Evolutionary conservation across 2,888 invertebrate species (phyloP).

Genomic region (Atethmia centrago): DNA sequence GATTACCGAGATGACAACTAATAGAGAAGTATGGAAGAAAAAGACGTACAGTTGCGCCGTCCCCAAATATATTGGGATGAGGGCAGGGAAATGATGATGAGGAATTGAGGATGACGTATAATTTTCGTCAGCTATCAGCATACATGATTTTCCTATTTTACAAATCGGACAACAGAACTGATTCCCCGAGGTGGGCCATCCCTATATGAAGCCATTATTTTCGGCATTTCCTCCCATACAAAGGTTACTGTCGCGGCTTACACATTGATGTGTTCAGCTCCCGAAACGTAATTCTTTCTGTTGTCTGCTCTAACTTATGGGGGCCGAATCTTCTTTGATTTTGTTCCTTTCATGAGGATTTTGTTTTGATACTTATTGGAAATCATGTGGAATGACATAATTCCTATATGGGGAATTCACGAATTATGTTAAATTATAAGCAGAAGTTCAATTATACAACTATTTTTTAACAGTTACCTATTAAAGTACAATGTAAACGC

Average conservation of each 20-base stretch:
- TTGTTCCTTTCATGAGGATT: neutral
- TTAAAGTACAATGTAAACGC: neutral
- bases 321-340: conserved; percentile 33
- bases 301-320: conserved; percentile 39
- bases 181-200: conserved; percentile 7
- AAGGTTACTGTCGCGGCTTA: conserved; percentile 43
- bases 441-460: neutral
- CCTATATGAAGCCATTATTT: conserved; percentile 51
- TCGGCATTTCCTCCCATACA: conserved; percentile 47
- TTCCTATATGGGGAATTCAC: too few relatives aligned
- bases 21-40: too few relatives aligned
- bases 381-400: neutral
- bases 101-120: too few relatives aligned
- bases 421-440: too few relatives aligned
- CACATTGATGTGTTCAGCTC: conserved; percentile 60
- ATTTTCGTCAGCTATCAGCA: neutral
- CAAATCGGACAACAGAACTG: neutral
- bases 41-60: too few relatives aligned
- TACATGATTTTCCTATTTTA: neutral
- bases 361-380: conserved; percentile 6
- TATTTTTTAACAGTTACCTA: neutral
- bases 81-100: too few relatives aligned
- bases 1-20: too few relatives aligned
- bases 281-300: conserved; percentile 54
- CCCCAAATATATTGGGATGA: too few relatives aligned